Conservation (phyloP, 2,888 invertebrate species). For the Ecliptopera silaceata region DNA sequence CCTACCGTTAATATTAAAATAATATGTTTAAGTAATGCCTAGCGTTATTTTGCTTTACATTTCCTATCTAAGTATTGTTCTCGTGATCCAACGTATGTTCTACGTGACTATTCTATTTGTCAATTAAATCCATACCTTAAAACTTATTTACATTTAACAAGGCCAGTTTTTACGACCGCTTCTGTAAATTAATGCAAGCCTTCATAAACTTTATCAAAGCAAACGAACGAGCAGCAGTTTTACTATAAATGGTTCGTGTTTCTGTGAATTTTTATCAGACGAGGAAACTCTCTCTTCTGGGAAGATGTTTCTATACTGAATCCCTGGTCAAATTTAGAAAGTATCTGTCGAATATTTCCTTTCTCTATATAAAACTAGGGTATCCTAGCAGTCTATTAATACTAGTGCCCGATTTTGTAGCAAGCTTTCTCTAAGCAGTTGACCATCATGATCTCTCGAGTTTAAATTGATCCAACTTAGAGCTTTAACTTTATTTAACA, state of each 20-base stretch:
- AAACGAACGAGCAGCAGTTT: constrained; percentile 25
- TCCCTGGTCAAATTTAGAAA: constrained; percentile 16
- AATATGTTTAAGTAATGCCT: not conserved
- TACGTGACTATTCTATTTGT: constrained; percentile 26
- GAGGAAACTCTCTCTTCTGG: constrained; percentile 16
- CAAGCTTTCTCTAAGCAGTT: not conserved
- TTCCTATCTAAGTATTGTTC: not conserved
- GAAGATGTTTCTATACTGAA: constrained; percentile 14
- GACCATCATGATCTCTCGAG: not conserved
- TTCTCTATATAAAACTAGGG: not conserved
- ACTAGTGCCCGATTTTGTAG: not conserved
- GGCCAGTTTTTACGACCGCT: constrained; percentile 27
- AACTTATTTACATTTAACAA: constrained; percentile 20
- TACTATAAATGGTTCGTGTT: constrained; percentile 16
- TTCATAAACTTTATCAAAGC: constrained; percentile 30
- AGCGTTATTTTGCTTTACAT: not conserved
- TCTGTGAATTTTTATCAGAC: constrained; percentile 9
- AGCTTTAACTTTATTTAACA: too few species aligned
- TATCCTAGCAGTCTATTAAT: not conserved
- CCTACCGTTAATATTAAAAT: not conserved
- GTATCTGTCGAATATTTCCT: not conserved
- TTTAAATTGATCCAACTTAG: not conserved
- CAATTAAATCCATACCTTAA: constrained; percentile 20
- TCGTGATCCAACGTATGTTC: constrained; percentile 3
- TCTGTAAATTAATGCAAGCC: constrained; percentile 26